Evolutionary conservation across 2,888 invertebrate species (phyloP), one percentile per base, ranked within the genome.

Genomic region (Graphium colonna): DNA sequence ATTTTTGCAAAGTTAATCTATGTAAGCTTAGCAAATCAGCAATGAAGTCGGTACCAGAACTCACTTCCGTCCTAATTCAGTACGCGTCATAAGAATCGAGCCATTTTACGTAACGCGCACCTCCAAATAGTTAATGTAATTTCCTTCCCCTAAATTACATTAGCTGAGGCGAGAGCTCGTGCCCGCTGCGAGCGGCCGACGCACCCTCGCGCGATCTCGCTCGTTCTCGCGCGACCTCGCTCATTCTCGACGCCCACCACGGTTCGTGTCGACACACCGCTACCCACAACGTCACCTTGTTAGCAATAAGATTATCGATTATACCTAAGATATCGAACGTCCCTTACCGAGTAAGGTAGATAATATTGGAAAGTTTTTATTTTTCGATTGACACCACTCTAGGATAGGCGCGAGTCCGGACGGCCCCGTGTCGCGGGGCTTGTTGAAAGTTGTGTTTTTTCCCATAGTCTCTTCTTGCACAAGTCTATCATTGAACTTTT

Each of bases 341-440:
- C 89, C 89, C 89, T 88, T 88, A 88, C 88, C 84, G 83, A 86
- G 89, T 88, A 88, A 89, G 87, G 88, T 88, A 88, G 87, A 81
- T 77, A 79, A 79, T 84, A 83, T 79, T 80, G 77, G 80, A 77
- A 74, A 79, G 75, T 80, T 77, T 79, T 87, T 82, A 79, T 81
- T 82, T 82, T 81, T 82, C 79, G 78, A 82, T 76, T 75, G 78
- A 75, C 82, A 83, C 81, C 81, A 82, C 82, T 78, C 77, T 76
- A 79, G 74, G 69, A 21, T 45, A 53, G 38, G 45, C 55, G 48
- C 41, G 41, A 31, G 45, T 39, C 43, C 50, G 42, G 49, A 15
- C 43, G 41, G 50, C 47, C 38, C 41, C 44, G 18, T 21, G 13
- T 47, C 40, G 47, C 47, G 43, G 48, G 56, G 55, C 52, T 52